Base-by-base conservation (phyloP, 2,888 invertebrate genomes). In the Trisateles emortualis region DNA sequence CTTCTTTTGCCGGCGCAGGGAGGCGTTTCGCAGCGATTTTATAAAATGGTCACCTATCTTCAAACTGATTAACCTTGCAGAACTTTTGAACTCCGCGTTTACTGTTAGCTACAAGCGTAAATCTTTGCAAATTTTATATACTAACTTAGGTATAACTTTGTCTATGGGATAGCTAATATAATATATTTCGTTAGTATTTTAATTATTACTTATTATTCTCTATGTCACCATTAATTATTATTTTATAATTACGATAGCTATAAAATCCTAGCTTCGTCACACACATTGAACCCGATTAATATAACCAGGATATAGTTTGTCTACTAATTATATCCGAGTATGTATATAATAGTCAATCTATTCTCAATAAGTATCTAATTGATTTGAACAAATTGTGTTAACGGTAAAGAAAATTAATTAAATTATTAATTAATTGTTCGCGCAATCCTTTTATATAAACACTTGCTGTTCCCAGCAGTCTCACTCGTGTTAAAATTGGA, bases 171-270 rank as follows among this genome's bases (percentile, higher is more conserved):
- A n/a, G 26, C 19, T 19, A 19, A 2, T 5, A 19, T 26, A 19
- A 0, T 0, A 16, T n/a, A 19, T 19, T 36, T 16, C 10, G 10
- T 17, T 17, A n/a, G 17, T 9, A 10, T 22, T 39, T 39, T 17
- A 39, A 22, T 13, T 9, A 17, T 39, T 22, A 16, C 19, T n/a
- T 6, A 14, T 32, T 11, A 16, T 6, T 17, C 19, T 36, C 10
- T 36, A 19, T 36, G 17, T 10, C 8, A 6, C 1, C n/a, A 8
- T 19, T 36, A 36, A 19, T 17, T 16, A 16, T 1, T 3, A 36
- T 36, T 36, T 17, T 19, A 19, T 19, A 36, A 17, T 36, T 36
- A 36, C n/a, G 36, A 36, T 17, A 8, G 17, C 36, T 36, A 36
- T 36, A 16, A 36, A 36, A 19, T 36, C 36, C n/a, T 36, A 4